Evolutionary conservation across 2,888 invertebrate genomes (phyloP), one percentile per base, ranked within the genome.

Genomic region (Automeris io): DNA sequence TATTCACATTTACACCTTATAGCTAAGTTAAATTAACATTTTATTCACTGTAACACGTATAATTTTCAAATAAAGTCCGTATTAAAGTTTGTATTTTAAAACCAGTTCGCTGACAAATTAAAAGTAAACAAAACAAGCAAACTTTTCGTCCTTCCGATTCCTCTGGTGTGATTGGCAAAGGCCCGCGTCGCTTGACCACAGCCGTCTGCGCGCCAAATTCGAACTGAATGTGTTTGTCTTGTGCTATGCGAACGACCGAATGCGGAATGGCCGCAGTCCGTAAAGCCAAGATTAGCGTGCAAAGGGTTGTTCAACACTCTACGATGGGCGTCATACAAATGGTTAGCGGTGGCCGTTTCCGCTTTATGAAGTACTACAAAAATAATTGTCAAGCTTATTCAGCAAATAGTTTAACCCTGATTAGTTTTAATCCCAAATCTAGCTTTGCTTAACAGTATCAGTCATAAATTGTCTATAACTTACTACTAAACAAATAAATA

Each of bases 131-230:
- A 64, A 64, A 74, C 58, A 59, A 60, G 53, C 53, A 54, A 63
- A 61, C 60, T 61, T 63, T 68, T 62, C 54, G 57, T 47, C 51
- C 57, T 52, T 51, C 53, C 48, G 49, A 41, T 51, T 51, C 41
- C 43, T 51, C 49, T 40, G 42, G 46, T 43, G 47, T 37, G 55
- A 64, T 46, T 39, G 60, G 63, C 64, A 62, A 65, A 61, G 62
- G 70, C 65, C 71, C 61, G 65, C 61, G 64, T 65, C 56, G 62
- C 56, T 70, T 61, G 69, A 56, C 58, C 55, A 55, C 49, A 44
- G 53, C 61, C 26, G 54, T 47, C 51, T 46, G 62, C 74, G 79
- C 83, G 83, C 82, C 74, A 83, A 83, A 69, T 83, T 81, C 73
- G 70, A 83, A 83, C 76, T 74, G 72, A 57, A 50, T 21, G 26